phyloP scores from a whole-genome alignment of 1,140 invertebrate genomes.

The Drosophila kikkawai region DNA sequence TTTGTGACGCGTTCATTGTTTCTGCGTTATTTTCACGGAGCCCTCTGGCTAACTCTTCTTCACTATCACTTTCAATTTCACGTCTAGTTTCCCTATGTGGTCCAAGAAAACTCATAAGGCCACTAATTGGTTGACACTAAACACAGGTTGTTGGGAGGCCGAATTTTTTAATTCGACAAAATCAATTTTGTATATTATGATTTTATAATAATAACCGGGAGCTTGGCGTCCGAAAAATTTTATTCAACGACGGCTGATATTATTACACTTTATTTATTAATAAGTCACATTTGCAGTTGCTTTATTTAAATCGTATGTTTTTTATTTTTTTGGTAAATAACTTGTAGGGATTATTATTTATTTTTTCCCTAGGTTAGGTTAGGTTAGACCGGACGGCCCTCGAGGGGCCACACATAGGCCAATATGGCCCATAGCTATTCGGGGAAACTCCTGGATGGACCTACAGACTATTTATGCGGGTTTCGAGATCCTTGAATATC shows the following conservation, averaged over 20 bases:
- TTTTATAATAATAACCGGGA: conserved; percentile 9
- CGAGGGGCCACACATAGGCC: no score
- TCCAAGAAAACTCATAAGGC: conserved; percentile 6
- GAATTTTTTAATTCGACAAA: conserved; percentile 18
- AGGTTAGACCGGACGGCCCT: conserved; percentile 7
- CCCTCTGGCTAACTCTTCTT: background rate
- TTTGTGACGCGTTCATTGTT: background rate
- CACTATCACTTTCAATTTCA: conserved; percentile 5
- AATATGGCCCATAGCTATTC: no score
- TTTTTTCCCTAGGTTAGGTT: background rate
- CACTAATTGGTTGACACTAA: conserved; percentile 11
- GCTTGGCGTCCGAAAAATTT: background rate
- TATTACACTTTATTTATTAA: background rate
- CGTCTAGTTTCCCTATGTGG: background rate
- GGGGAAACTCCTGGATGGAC: no score
- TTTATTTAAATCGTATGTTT: background rate
- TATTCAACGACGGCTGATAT: background rate
- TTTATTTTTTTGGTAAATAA: no score
- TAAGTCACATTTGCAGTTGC: conserved; percentile 1
- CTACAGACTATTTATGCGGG: no score
- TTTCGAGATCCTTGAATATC: no score
- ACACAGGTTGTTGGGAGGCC: conserved; percentile 1
- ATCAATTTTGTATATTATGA: conserved; percentile 4
- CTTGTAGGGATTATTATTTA: no score
- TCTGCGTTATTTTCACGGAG: background rate